Base-by-base conservation (phyloP, 2,113 vertebrate genomes). In the Lanius collurio region DNA sequence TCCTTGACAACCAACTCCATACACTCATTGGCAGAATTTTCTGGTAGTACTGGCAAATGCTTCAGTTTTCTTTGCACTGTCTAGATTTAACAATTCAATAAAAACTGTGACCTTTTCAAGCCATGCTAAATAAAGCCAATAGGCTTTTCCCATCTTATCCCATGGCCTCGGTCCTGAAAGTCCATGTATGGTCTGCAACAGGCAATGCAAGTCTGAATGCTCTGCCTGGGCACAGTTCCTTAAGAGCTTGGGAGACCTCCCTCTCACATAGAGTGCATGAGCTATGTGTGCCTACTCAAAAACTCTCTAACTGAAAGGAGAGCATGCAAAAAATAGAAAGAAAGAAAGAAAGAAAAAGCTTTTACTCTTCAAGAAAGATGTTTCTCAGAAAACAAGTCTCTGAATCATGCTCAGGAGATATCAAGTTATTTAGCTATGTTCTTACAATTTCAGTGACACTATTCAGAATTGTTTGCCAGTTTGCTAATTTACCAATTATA, bases 131-230 rank as follows among this genome's bases (percentile, higher is more conserved):
- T 91, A 95, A 96, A 96, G 87, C 79, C 68, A 83, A 86, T 74
- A 15, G 30, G 90, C 79, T 89, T 94, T 95, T 93, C 87, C 87
- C 8, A 1, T 88, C 82, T 94, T 92, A 85, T 86, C 64, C 88
- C 76, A 88, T 88, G 90, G 88, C 88, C 71, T 93, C 4, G 20
- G 74, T 90, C 83, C 92, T 90, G 19, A 94, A 96, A 92, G 75
- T 60, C 95, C 96, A 94, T 95, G 90, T 96, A 94, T 92, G 96
- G 96, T 90, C 68, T 91, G 71, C 41, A 53, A 70, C 47, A 94
- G 67, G 64, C 87, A 87, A 42, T 17, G 31, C 55, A 78, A 83
- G 47, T 49, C 44, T 89, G 67, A 90, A 68, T 35, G 50, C 44
- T 74, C 28, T 70, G 70, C 49, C 16, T 74, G 90, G 56, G 79